Conservation (phyloP, 2,113 vertebrate species). For the Muscicapa adusta region DNA sequence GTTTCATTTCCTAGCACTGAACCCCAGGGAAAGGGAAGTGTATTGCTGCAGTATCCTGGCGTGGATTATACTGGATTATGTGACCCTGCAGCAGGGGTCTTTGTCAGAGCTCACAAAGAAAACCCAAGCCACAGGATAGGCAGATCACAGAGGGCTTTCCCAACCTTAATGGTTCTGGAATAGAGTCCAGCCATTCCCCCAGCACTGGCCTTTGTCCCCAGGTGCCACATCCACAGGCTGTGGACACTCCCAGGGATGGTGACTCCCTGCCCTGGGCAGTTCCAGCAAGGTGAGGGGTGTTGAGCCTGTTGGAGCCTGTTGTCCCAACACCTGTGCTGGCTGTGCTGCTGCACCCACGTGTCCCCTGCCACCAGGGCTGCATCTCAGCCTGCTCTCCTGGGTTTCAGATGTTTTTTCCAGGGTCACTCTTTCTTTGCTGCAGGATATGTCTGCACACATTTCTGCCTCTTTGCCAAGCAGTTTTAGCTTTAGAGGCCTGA, state of each 20-base stretch:
- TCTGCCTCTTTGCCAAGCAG: not conserved
- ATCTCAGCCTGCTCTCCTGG: not conserved
- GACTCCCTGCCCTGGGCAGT: not conserved
- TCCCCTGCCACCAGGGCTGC: not conserved
- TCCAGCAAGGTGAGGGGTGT: rapidly evolving
- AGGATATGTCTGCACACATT: not conserved
- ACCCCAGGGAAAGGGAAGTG: not conserved
- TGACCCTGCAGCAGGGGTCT: not conserved
- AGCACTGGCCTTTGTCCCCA: not conserved
- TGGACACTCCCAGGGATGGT: not conserved
- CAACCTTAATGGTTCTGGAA: rapidly evolving
- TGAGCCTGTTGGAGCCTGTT: not conserved
- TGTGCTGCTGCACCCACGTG: rapidly evolving
- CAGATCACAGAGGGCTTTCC: not conserved
- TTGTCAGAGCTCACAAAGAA: not conserved
- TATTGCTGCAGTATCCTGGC: rapidly evolving
- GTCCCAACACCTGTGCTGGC: not conserved
- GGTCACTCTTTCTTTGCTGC: not conserved
- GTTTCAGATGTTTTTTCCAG: not conserved
- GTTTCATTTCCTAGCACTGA: not conserved
- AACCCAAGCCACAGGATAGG: not conserved
- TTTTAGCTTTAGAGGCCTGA: not conserved
- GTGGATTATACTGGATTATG: not conserved
- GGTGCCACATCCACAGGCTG: not conserved
- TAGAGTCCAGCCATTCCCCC: not conserved